phyloP scores from a whole-genome alignment of 2,113 vertebrate genomes.

The Silurus asotus region DNA sequence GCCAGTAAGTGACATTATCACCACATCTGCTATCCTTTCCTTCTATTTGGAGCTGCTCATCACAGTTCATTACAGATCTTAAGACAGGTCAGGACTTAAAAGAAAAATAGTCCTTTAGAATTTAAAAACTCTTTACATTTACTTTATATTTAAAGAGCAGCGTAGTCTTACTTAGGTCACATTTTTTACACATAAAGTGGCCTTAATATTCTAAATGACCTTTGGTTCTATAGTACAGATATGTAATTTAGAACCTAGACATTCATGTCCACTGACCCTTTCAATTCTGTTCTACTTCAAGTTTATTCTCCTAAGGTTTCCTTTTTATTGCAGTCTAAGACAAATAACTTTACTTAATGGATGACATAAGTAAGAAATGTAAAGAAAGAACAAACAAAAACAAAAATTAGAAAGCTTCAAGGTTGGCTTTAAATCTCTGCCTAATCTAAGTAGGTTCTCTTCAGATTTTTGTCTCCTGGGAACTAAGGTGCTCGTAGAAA shows the following conservation, averaged over 20 bases:
- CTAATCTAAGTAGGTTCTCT: not conserved
- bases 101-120: not conserved
- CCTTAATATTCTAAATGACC: not conserved
- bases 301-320: not conserved
- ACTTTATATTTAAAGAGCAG: conserved; percentile 1
- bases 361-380: not conserved
- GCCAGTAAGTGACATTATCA: conserved; percentile 77
- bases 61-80: not conserved
- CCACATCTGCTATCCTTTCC: conserved; percentile 12
- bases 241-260: conserved; percentile 40
- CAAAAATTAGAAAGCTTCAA: not conserved
- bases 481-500: not conserved
- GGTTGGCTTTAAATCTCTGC: not conserved
- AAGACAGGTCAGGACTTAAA: conserved; percentile 12
- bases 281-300: conserved; percentile 24
- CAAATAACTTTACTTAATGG: conserved; percentile 4
- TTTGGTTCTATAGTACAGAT: conserved; percentile 32
- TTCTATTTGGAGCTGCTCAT: conserved; percentile 16
- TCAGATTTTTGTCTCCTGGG: not conserved
- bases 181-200: conserved; percentile 26
- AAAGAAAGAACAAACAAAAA: not conserved
- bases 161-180: conserved; percentile 1
- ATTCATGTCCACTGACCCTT: conserved; percentile 49
- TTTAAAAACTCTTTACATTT: not conserved
- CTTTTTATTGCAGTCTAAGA: not conserved